Evolutionary conservation across 1,140 invertebrate species (phyloP), one percentile per base, ranked within the genome.

Genomic region (Vollenhovia emeryi): DNA sequence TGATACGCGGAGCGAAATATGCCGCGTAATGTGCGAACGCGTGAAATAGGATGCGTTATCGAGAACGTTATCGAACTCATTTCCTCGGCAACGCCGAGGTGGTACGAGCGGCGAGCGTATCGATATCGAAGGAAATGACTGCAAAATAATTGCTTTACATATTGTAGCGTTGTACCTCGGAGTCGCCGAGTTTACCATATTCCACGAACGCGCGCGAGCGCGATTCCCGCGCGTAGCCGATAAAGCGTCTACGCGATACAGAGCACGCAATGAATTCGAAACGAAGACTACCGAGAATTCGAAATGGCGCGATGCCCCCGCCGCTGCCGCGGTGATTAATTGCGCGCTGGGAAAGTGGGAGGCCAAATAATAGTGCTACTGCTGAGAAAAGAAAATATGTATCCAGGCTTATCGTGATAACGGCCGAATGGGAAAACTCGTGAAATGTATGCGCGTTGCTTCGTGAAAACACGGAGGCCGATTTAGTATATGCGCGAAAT

Each of bases 31-130:
- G 57, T 66, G 80, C 57, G 71, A 75, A 43, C 40, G 60, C 76
- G 76, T 64, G 75, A 55, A 86, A 83, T 62, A 64, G 68, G 40
- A 74, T 62, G 68, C 59, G 59, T 83, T 87, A 87, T 87, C 86
- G 68, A 18, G 30, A 43, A 27, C 45, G 73, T 87, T 88, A 88
- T 88, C 87, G 30, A 64, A 13, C 82, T 88, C 83, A 76, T 88
- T 88, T 87, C 68, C 87, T 69, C 64, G 50, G 68, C 30, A 74
- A 86, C 71, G 13, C 62, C 43, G 36, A 27, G 62, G 13, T n/a
- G 69, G 52, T 84, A 78, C 36, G 48, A 33, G 40, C 57, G 13
- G 55, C 36, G 33, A 24, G 50, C 27, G 11, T 82, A 71, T 59
- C 64, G 76, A 69, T 69, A 86, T 57, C 45, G 48, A 66, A 24